These are phyloP conservation scores for Cenopis cana DNA, from an alignment of 2,888 invertebrate genomes.

Conservation along the genomic window DNA sequence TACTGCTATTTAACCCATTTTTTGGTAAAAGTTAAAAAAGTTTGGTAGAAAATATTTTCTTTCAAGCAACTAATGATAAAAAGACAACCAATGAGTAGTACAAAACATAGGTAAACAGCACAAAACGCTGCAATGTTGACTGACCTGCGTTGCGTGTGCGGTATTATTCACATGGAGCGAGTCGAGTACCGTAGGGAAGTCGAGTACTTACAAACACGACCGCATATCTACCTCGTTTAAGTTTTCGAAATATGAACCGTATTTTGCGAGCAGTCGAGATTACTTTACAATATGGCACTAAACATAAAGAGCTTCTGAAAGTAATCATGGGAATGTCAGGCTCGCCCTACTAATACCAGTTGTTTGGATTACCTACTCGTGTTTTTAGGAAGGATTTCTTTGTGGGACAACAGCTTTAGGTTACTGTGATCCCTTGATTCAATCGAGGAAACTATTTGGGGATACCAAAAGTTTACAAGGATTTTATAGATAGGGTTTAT, in stretches of 20 bases:
- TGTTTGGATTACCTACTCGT: slow-evolving; percentile 66
- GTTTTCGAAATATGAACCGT: not conserved
- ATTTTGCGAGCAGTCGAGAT: not conserved
- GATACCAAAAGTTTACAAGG: slow-evolving; percentile 7
- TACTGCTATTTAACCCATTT: not conserved
- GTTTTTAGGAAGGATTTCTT: slow-evolving; percentile 60
- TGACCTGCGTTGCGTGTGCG: slow-evolving; percentile 34
- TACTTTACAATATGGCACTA: not conserved
- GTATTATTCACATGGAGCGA: slow-evolving; percentile 35
- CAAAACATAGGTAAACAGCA: too few species aligned
- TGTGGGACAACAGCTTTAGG: slow-evolving; percentile 54
- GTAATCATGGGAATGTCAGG: slow-evolving; percentile 35
- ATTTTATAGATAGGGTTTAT: not conserved
- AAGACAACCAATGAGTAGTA: not conserved
- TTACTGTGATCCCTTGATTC: slow-evolving; percentile 56
- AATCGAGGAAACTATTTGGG: slow-evolving; percentile 47
- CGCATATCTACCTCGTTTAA: not conserved
- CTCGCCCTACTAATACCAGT: slow-evolving; percentile 66
- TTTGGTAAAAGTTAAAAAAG: not conserved
- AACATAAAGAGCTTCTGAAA: slow-evolving; percentile 3
- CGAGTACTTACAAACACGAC: not conserved
- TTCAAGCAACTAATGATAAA: not conserved
- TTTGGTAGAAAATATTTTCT: not conserved
- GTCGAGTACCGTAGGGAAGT: slow-evolving; percentile 37
- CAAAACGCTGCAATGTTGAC: slow-evolving; percentile 39